Conservation (phyloP, 2,797 vertebrate genomes). For the Choloepus didactylus region DNA sequence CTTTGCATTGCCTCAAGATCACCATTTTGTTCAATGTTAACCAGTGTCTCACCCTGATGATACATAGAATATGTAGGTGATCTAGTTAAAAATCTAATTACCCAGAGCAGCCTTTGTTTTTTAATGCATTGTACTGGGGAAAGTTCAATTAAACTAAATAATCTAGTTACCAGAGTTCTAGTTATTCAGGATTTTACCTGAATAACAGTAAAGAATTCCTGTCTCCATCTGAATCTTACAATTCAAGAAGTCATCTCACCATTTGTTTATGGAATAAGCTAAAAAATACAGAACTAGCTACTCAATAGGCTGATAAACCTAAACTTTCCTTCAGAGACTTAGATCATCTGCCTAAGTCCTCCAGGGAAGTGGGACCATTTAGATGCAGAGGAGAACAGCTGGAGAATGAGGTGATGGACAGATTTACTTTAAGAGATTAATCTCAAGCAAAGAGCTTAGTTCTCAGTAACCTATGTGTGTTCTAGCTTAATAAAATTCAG, state of each 20-base stretch:
- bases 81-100: neutral
- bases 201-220: neutral
- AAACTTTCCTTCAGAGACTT: constrained; percentile 42
- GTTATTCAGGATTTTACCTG: neutral
- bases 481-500: constrained; percentile 53
- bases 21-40: constrained; percentile 48
- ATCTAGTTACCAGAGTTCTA: neutral
- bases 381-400: constrained; percentile 40
- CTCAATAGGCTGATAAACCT: constrained; percentile 30
- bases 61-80: neutral
- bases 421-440: constrained; percentile 14
- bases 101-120: neutral
- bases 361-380: neutral
- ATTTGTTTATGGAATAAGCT: constrained; percentile 30
- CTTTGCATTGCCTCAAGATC: constrained; percentile 8
- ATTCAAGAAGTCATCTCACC: neutral
- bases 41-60: neutral
- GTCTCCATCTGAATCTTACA: constrained; percentile 11
- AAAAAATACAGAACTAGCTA: neutral
- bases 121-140: neutral
- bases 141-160: neutral
- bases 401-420: neutral
- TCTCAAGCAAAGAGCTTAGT: constrained; percentile 34
- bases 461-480: constrained; percentile 31
- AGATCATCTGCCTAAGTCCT: constrained; percentile 5